Evolutionary conservation across 2,888 invertebrate species (phyloP).

Genomic region (Latheticus oryzae): DNA sequence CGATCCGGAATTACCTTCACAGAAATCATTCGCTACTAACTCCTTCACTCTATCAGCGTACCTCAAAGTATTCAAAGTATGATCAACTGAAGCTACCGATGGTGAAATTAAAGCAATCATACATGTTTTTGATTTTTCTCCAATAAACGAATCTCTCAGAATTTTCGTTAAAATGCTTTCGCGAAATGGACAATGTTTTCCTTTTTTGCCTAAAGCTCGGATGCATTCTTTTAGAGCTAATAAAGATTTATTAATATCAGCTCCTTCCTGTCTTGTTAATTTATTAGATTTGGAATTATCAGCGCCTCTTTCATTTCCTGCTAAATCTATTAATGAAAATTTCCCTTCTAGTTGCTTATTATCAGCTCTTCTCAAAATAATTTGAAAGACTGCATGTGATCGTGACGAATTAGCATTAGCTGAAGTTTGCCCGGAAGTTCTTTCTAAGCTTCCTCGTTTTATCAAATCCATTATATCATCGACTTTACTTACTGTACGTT

Average conservation of each 20-base stretch:
- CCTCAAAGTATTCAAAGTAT: slow-evolving; percentile 95
- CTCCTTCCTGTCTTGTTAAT: slow-evolving; percentile 92
- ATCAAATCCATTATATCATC: slow-evolving; percentile 90
- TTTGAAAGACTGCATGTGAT: slow-evolving; percentile 99
- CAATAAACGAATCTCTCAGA: slow-evolving; percentile 96
- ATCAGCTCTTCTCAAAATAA: slow-evolving; percentile 80
- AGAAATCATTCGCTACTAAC: slow-evolving; percentile 70
- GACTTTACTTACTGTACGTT: slow-evolving; percentile 81
- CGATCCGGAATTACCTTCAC: slow-evolving; percentile 41
- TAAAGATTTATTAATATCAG: slow-evolving; percentile 97
- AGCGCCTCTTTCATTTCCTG: slow-evolving; percentile 99
- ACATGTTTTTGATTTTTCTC: slow-evolving; percentile 98
- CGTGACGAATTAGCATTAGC: slow-evolving; percentile 98
- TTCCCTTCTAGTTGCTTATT: slow-evolving; percentile 90
- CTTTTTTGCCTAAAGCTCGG: slow-evolving; percentile 92
- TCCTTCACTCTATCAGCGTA: slow-evolving; percentile 99
- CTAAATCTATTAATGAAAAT: slow-evolving; percentile 97
- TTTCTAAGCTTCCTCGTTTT: slow-evolving; percentile 86
- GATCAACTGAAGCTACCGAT: slow-evolving; percentile 95
- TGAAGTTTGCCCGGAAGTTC: slow-evolving; percentile 97
- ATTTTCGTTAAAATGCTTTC: slow-evolving; percentile 97
- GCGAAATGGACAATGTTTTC: slow-evolving; percentile 96
- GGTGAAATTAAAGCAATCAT: slow-evolving; percentile 99
- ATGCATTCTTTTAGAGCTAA: slow-evolving; percentile 98
- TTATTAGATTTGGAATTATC: slow-evolving; percentile 97